Base-by-base conservation (phyloP, 2,113 vertebrate genomes). In the Hydropotes inermis region DNA sequence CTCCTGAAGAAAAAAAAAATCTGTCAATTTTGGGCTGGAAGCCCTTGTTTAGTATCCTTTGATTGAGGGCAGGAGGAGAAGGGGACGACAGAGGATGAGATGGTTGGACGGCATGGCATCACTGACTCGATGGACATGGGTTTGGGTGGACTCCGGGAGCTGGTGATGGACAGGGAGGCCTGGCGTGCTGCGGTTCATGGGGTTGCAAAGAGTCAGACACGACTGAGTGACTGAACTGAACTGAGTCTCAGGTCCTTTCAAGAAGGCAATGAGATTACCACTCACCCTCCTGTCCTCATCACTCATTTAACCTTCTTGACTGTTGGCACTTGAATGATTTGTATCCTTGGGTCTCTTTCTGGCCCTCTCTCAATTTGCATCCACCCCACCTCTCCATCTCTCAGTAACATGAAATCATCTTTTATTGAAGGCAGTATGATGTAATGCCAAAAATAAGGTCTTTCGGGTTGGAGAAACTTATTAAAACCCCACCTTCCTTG, bases 391-490 rank as follows among this genome's bases (percentile, higher is more conserved):
- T 33, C 12, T 4, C 47, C 47, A n/a, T 55, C 33, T 25, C 81
- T 55, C 52, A 83, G 33, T 55, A 36, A 3, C 21, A 54, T 19
- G 57, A 94, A 36, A 33, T 67, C 67, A 57, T 52, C 79, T 94
- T 70, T 92, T 60, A 52, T n/a, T 50, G 36, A 79, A 64, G 36
- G 21, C 15, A 30, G 25, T 89, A 30, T 84, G 74, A 92, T 27
- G 4, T 45, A 83, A 58, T 45, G 21, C 55, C 39, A 39, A 61
- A 23, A 33, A 7, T 9, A 45, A 82, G 76, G 36, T 8, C 67
- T 74, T 87, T 15, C 5, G 23, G 52, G 52, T 95, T n/a, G 81
- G 60, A 92, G 89, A 82, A 82, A 58, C 67, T 27, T 15, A 28
- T 57, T 81, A 87, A 92, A 83, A 67, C 52, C 33, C n/a, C 0